These are phyloP conservation scores for Rhinolophus ferrumequinum DNA, from an alignment of 2,113 vertebrate species.

Conservation along the genomic window DNA sequence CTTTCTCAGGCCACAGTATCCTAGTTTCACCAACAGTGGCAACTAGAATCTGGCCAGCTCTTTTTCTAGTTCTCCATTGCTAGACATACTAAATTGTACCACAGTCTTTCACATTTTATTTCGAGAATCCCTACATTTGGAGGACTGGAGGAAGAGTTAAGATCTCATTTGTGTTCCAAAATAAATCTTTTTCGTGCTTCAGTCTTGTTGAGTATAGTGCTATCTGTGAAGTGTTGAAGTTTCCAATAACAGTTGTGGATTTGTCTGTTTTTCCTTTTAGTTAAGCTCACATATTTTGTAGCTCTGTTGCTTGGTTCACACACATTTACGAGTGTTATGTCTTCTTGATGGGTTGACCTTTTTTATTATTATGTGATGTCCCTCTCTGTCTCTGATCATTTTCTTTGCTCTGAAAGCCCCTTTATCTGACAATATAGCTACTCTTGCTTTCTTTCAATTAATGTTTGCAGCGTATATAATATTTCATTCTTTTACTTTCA, in stretches of 20 bases:
- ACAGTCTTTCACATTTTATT: neutral
- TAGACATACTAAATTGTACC: neutral
- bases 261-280: neutral
- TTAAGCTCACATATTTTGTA: neutral
- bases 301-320: neutral
- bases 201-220: neutral
- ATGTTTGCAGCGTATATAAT: neutral
- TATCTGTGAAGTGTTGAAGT: neutral
- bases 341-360: neutral
- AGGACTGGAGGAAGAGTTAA: neutral
- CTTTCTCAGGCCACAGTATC: neutral
- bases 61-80: neutral
- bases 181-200: neutral
- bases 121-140: neutral
- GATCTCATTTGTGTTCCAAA: neutral
- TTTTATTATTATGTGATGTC: neutral
- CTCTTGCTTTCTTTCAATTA: neutral
- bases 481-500: neutral
- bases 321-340: neutral
- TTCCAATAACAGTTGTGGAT: neutral
- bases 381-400: neutral
- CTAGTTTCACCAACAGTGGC: neutral
- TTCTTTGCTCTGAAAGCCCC: neutral
- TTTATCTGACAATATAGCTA: neutral
- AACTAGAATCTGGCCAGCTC: neutral